A percentile compares a stretch with the other conserved stretches of the same genome.
Evolutionary conservation across 2,113 vertebrate genomes (phyloP).

Genomic region (Pantherophis guttatus): DNA sequence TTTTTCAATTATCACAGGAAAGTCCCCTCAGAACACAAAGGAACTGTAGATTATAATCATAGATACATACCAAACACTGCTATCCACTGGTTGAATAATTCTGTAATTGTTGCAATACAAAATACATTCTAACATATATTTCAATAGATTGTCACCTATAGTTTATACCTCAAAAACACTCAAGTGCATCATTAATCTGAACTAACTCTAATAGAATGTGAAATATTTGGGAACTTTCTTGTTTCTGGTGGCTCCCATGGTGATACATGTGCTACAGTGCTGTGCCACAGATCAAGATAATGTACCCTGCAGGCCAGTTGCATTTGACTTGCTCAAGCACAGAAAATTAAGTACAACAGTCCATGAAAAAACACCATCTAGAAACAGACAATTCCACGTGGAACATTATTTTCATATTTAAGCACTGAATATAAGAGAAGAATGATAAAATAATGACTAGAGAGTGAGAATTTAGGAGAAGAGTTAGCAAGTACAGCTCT

Average conservation of each 20-base stretch:
- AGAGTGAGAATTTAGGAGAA: not conserved
- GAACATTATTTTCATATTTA: not conserved
- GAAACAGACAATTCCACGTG: not conserved
- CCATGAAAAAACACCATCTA: not conserved
- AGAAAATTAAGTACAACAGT: not conserved
- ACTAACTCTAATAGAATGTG: not conserved
- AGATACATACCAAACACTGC: too few species aligned
- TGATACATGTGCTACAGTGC: not conserved
- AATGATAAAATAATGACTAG: not conserved
- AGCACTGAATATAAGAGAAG: not conserved
- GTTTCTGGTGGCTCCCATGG: not conserved
- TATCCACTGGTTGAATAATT: too few species aligned
- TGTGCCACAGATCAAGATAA: not conserved
- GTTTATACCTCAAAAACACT: not conserved
- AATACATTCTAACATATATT: too few species aligned
- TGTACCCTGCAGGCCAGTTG: not conserved
- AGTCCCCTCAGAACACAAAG: too few species aligned
- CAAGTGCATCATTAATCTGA: not conserved
- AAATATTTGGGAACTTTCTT: not conserved
- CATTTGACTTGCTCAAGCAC: not conserved
- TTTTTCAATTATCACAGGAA: too few species aligned
- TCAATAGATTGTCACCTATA: not conserved
- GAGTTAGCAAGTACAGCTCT: not conserved
- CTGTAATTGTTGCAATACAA: too few species aligned
- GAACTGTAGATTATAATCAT: too few species aligned